Evolutionary conservation across 2,113 vertebrate genomes (phyloP), one percentile per base, ranked within the genome.

Genomic region (Loxodonta africana): DNA sequence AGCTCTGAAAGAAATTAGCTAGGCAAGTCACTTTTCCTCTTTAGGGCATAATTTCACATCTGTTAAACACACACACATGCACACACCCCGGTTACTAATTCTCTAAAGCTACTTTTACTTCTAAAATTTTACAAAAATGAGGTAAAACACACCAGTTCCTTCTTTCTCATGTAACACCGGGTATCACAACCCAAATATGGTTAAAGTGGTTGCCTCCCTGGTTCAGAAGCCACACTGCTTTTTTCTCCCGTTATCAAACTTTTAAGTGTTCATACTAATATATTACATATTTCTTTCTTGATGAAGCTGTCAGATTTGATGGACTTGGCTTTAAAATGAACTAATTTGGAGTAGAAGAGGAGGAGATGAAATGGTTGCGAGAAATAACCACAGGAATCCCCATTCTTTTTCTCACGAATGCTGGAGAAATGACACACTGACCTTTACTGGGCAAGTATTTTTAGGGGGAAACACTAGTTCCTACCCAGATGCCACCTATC

Each of bases 291-390:
- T 78, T 96, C 80, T 81, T 87, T 83, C n/a, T 53, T 67, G 51
- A 33, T 57, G 63, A 23, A 44, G 23, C 69, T 25, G 5, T 62
- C 67, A 82, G 53, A 86, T 67, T 69, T 77, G 26, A 93, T 6
- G 15, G 15, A 80, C 41, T 82, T 82, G 48, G 33, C 33, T 91
- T 82, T 86, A n/a, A 91, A 91, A 85, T 57, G 26, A 88, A 95
- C 53, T 95, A 63, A 80, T 28, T 26, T 65, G 8, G n/a, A 65
- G 23, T 9, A 60, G 65, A 77, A 51, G 23, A 57, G 4, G 14
- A 92, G n/a, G 30, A 71, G 63, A 90, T 53, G 10, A 74, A 90
- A 48, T 41, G 33, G n/a, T 28, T 86, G 46, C 60, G 91, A 92
- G 73, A 88, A 80, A 57, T 30, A 60, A 92, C 25, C 65, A 83